Conservation (phyloP, 2,888 invertebrate species). For the Spisula solida region DNA sequence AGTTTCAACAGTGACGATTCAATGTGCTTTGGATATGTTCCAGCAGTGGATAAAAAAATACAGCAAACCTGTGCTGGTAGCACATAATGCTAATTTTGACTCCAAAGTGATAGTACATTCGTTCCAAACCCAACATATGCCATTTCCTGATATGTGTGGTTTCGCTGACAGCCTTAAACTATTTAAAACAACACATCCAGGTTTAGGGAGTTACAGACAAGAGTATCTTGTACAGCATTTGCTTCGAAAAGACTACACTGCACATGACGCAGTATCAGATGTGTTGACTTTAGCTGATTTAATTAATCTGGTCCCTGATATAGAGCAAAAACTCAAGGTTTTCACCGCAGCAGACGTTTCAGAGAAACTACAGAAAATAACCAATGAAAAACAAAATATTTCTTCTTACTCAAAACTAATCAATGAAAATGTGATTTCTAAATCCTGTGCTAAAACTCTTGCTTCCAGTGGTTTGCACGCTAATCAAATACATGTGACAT, state of each 20-base stretch:
- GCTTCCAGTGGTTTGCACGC: background rate
- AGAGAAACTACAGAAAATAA: background rate
- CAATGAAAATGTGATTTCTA: background rate
- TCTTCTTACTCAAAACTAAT: background rate
- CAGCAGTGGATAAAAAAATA: background rate
- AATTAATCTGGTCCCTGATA: background rate
- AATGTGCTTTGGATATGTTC: background rate
- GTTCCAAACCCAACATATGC: background rate
- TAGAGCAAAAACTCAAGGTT: background rate
- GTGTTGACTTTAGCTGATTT: background rate
- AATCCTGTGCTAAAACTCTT: background rate
- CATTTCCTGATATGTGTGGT: background rate
- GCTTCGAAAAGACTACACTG: background rate
- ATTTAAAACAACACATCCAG: background rate
- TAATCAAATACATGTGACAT: background rate
- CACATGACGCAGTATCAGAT: conserved; percentile 14
- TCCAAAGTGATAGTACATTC: background rate
- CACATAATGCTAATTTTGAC: background rate
- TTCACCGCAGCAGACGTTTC: background rate
- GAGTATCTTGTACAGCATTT: background rate
- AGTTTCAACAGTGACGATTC: background rate
- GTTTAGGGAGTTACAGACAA: background rate
- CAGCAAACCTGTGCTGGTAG: background rate
- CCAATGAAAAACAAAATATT: background rate
- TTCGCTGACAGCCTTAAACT: background rate